Evolutionary conservation across 2,113 vertebrate genomes (phyloP).

Genomic region (Antennarius striatus): DNA sequence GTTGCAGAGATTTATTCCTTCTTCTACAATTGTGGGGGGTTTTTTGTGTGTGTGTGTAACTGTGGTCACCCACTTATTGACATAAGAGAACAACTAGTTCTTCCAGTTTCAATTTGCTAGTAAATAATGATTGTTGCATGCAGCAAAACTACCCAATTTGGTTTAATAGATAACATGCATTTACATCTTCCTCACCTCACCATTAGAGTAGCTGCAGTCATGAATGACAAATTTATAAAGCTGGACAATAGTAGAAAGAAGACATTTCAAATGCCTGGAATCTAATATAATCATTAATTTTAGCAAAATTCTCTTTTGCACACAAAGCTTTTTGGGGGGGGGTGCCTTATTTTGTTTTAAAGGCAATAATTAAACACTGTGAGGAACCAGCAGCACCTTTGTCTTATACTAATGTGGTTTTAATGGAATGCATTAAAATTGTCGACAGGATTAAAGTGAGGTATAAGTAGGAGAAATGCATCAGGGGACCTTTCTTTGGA

Average conservation of each 20-base stretch:
- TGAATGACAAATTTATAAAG: too few relatives aligned
- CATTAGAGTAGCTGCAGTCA: too few relatives aligned
- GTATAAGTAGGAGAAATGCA: constrained; percentile 20
- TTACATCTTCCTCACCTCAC: too few relatives aligned
- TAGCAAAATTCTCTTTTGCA: too few relatives aligned
- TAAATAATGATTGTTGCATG: constrained; percentile 4
- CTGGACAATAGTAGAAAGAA: too few relatives aligned
- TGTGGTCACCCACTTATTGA: constrained; percentile 22
- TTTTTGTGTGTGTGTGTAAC: not conserved
- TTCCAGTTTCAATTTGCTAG: constrained; percentile 19
- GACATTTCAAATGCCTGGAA: too few relatives aligned
- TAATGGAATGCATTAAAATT: constrained; percentile 21
- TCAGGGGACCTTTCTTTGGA: constrained; percentile 39
- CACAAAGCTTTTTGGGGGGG: too few relatives aligned
- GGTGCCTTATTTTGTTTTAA: not conserved
- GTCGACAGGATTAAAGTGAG: not conserved
- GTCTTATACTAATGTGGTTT: constrained; percentile 5
- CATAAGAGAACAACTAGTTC: constrained; percentile 7
- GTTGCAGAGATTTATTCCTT: too few relatives aligned
- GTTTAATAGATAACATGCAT: not conserved
- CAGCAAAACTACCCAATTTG: not conserved
- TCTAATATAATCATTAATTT: too few relatives aligned
- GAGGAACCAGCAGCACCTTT: not conserved
- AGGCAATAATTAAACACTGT: not conserved
- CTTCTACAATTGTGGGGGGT: too few relatives aligned